Evolutionary conservation across 2,888 invertebrate species (phyloP).

Genomic region (Stenotaenia linearis): DNA sequence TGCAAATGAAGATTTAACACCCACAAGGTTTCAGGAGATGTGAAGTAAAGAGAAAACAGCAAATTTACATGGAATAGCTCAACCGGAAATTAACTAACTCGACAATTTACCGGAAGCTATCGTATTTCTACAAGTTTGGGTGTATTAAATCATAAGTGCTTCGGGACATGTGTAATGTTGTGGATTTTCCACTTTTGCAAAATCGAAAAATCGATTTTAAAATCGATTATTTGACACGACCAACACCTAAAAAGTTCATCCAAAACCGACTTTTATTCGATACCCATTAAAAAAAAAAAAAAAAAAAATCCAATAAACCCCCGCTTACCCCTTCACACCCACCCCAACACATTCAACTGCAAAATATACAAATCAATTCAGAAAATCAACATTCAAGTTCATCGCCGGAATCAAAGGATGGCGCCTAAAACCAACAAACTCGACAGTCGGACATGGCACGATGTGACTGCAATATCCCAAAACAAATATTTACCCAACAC

Average conservation of each 20-base stretch:
- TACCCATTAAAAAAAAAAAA: too few species aligned
- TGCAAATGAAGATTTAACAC: slow-evolving; percentile 3
- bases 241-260: too few species aligned
- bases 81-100: background rate
- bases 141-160: background rate
- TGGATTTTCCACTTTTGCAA: too few species aligned
- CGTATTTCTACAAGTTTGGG: background rate
- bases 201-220: too few species aligned
- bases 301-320: too few species aligned
- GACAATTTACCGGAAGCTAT: background rate
- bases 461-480: slow-evolving; percentile 4
- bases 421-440: background rate
- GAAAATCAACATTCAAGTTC: background rate
- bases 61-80: background rate
- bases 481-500: background rate
- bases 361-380: background rate
- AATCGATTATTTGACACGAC: too few species aligned
- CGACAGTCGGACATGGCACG: background rate
- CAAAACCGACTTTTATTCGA: too few species aligned
- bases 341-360: too few species aligned
- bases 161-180: background rate
- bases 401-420: background rate
- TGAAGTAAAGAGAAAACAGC: background rate
- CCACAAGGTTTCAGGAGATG: background rate
- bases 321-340: too few species aligned